These are phyloP conservation scores for Cherax quadricarinatus DNA, from an alignment of 1,140 invertebrate species.

Conservation along the genomic window DNA sequence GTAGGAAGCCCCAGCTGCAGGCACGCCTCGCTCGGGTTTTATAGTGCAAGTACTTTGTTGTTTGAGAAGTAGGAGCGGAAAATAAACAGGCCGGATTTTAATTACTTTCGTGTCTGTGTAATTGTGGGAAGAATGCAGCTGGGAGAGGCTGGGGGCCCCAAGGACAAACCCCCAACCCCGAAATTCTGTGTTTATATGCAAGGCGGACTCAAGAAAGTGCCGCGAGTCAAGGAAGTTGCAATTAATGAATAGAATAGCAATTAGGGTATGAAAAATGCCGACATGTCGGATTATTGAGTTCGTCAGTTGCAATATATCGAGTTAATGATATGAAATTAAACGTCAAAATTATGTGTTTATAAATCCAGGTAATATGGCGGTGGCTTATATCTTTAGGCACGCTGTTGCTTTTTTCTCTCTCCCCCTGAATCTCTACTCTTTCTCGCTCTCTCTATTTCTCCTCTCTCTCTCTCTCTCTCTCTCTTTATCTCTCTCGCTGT, in stretches of 20 bases:
- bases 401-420: not conserved
- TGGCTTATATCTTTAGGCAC: constrained; percentile 44
- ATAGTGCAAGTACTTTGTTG: not conserved
- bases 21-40: not conserved
- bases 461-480: no score
- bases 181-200: not conserved
- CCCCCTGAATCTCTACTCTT: not conserved
- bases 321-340: constrained; percentile 54
- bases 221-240: constrained; percentile 50
- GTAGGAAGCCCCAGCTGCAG: not conserved
- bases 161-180: not conserved
- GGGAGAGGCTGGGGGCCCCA: not conserved
- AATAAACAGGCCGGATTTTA: constrained; percentile 10
- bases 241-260: constrained; percentile 43
- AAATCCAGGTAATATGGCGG: constrained; percentile 43
- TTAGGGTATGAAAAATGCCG: constrained; percentile 60
- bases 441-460: not conserved
- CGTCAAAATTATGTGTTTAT: constrained; percentile 53
- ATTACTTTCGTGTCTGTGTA: constrained; percentile 29
- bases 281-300: constrained; percentile 56
- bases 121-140: not conserved
- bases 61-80: constrained; percentile 7
- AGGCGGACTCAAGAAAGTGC: constrained; percentile 28
- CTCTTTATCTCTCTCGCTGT: no score
- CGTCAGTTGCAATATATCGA: constrained; percentile 34